phyloP scores from a whole-genome alignment of 2,113 vertebrate species.

The Lutjanus erythropterus region DNA sequence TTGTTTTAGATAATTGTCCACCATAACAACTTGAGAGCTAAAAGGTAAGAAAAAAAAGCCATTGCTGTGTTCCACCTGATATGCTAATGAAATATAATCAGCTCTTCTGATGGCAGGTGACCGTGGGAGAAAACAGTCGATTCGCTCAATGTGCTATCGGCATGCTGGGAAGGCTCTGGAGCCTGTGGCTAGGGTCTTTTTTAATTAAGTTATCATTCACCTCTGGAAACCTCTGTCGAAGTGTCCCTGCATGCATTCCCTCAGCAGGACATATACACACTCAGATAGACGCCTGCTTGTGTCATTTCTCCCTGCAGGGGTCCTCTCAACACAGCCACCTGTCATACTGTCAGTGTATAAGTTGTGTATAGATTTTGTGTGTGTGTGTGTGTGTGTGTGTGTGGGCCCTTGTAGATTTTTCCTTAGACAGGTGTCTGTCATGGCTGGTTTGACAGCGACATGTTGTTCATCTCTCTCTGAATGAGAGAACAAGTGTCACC shows the following conservation, averaged over 20 bases:
- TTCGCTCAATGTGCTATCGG: slow-evolving; percentile 30
- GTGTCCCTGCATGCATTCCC: slow-evolving; percentile 5
- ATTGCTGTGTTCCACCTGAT: slow-evolving; percentile 8
- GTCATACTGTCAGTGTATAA: slow-evolving; percentile 20
- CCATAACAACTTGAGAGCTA: slow-evolving; percentile 24
- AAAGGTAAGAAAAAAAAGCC: not conserved
- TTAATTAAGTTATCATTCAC: slow-evolving; percentile 70
- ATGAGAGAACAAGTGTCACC: slow-evolving; percentile 36
- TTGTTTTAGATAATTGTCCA: slow-evolving; percentile 30
- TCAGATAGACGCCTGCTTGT: not conserved
- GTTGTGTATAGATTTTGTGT: not conserved
- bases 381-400: not conserved
- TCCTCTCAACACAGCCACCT: slow-evolving; percentile 6
- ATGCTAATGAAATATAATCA: slow-evolving; percentile 41
- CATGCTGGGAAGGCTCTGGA: slow-evolving; percentile 41
- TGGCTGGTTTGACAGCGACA: slow-evolving; percentile 48
- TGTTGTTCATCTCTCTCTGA: slow-evolving; percentile 38
- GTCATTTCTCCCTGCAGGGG: slow-evolving; percentile 22
- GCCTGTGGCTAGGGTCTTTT: slow-evolving; percentile 42
- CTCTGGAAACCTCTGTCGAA: slow-evolving; percentile 62
- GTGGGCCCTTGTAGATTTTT: not conserved
- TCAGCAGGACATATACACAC: slow-evolving; percentile 8
- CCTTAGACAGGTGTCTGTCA: slow-evolving; percentile 43
- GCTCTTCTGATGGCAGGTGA: slow-evolving; percentile 37
- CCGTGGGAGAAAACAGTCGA: slow-evolving; percentile 37